phyloP scores from a whole-genome alignment of 2,797 vertebrate species.

The Enteromius mattozi region DNA sequence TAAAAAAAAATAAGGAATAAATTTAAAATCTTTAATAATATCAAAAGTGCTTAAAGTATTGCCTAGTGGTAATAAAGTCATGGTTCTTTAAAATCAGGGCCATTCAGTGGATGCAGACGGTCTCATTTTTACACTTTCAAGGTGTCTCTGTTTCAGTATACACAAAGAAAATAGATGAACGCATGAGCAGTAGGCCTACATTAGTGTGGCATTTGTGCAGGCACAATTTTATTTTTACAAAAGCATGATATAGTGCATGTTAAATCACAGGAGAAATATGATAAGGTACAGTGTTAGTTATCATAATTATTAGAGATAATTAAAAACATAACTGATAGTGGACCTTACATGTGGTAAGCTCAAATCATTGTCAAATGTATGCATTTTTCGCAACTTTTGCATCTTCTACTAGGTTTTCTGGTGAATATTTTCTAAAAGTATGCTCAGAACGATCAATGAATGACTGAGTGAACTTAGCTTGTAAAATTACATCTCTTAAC shows the following conservation, averaged over 20 bases:
- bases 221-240: neutral
- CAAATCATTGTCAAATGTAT: neutral
- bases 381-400: neutral
- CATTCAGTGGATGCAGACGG: conserved; percentile 6
- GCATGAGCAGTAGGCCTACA: conserved; percentile 8
- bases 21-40: neutral
- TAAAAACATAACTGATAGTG: neutral
- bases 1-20: neutral
- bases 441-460: neutral
- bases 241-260: conserved; percentile 15
- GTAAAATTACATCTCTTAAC: neutral
- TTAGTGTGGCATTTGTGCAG: neutral
- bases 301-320: neutral
- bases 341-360: neutral
- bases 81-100: conserved; percentile 46
- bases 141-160: conserved; percentile 51
- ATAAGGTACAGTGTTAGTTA: neutral
- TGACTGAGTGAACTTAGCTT: neutral
- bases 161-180: neutral
- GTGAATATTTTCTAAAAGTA: neutral
- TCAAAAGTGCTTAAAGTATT: neutral
- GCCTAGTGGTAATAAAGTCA: conserved; percentile 37
- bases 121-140: conserved; percentile 26
- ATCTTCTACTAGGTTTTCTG: neutral
- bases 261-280: conserved; percentile 1